Percentiles rank a stretch among this genome's conserved stretches.
phyloP scores from a whole-genome alignment of 2,888 invertebrate genomes.

The Himalopsyche tibetana region DNA sequence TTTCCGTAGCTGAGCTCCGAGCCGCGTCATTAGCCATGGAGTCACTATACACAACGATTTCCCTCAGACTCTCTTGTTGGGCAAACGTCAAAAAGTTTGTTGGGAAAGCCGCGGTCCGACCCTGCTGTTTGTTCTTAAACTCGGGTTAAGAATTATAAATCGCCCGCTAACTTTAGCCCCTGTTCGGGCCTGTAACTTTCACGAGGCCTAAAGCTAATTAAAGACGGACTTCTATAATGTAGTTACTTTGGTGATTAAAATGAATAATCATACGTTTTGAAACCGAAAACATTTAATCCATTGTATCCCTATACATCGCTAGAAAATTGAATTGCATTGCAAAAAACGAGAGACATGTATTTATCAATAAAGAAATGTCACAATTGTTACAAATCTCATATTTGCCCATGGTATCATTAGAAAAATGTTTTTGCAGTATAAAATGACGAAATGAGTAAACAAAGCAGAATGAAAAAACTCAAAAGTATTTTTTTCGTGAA shows the following conservation, averaged over 20 bases:
- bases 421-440: too few relatives aligned
- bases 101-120: slow-evolving; percentile 42
- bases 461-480: too few relatives aligned
- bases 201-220: slow-evolving; percentile 4
- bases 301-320: not conserved
- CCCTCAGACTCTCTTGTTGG: slow-evolving; percentile 32
- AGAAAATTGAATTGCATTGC: not conserved
- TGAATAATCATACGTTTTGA: not conserved
- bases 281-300: too few relatives aligned
- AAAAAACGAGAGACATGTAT: too few relatives aligned
- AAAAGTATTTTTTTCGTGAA: too few relatives aligned
- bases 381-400: too few relatives aligned
- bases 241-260: not conserved
- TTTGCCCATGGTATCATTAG: too few relatives aligned
- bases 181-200: slow-evolving; percentile 45
- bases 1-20: slow-evolving; percentile 20
- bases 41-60: slow-evolving; percentile 32
- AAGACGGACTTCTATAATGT: not conserved
- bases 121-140: slow-evolving; percentile 58
- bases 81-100: slow-evolving; percentile 42
- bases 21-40: slow-evolving; percentile 36
- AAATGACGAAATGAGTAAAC: too few relatives aligned
- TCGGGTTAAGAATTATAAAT: slow-evolving; percentile 60
- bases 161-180: slow-evolving; percentile 49
- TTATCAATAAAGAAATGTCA: too few relatives aligned